Evolutionary conservation across 2,888 invertebrate genomes (phyloP).

Genomic region (Acanthacorydalis orientalis): DNA sequence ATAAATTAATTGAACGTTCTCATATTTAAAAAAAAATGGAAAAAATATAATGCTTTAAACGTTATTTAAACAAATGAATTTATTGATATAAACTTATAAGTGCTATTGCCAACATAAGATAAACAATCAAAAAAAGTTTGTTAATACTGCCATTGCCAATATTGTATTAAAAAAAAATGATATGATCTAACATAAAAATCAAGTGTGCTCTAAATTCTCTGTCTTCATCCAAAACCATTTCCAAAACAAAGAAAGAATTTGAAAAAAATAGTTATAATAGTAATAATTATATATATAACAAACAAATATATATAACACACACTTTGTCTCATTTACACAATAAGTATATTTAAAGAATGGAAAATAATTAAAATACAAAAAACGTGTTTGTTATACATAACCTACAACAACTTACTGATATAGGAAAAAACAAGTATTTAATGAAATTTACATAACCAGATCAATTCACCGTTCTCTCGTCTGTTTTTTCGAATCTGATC

Average conservation of each 20-base stretch:
- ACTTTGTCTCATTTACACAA: conserved; percentile 1
- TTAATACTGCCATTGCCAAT: conserved; percentile 8
- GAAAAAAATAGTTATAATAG: no score
- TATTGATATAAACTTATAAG: background rate
- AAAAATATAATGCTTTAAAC: no score
- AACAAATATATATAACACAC: no score
- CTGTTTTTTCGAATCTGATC: no score
- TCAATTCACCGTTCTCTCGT: no score
- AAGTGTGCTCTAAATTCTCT: background rate
- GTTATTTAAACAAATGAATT: no score
- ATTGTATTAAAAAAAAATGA: conserved; percentile 4
- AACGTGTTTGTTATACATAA: background rate
- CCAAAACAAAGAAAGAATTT: conserved; percentile 1
- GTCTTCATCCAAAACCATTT: background rate
- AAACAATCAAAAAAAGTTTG: conserved; percentile 6
- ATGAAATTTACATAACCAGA: no score
- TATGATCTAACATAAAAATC: conserved; percentile 1
- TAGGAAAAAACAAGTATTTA: no score
- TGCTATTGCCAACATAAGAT: conserved; percentile 4
- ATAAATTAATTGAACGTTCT: no score
- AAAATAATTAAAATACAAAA: conserved; percentile 6
- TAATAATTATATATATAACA: no score
- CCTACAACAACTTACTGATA: no score
- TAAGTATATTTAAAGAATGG: conserved; percentile 7
- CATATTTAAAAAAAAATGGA: no score